Evolutionary conservation across 2,888 invertebrate genomes (phyloP), one percentile per base, ranked within the genome.

Genomic region (Byasa hedistus): DNA sequence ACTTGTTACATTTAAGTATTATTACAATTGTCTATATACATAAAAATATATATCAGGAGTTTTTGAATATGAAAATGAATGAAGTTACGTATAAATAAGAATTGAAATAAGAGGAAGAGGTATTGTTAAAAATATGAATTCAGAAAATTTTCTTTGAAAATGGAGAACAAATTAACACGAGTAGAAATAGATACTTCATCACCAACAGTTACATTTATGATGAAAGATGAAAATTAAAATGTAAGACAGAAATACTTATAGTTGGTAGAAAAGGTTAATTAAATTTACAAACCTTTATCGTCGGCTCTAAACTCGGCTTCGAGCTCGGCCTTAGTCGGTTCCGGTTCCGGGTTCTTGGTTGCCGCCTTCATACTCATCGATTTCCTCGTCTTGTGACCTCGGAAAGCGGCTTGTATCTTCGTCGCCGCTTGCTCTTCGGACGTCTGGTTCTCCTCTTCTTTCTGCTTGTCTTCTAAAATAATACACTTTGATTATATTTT

Each of bases 321-420:
- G 72, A 95, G 91, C 83, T 95, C 94, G 71, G 95, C 95, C 88
- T 92, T 93, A 75, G 94, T 93, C 17, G 86, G 84, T 76, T 93
- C 92, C 0, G 71, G 72, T 48, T 79, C 78, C 68, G 76, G 72
- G 21, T 72, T 74, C 70, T 77, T 85, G 78, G 76, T 84, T 68
- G 77, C 84, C 71, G 95, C 94, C 93, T 95, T 95, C 95, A 95
- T 95, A 86, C 93, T 95, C 94, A 95, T 95, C 70, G 93, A 94
- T 86, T 95, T 94, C 80, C 96, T 94, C 73, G 95, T 94, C 92
- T 95, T 93, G 84, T 97, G 96, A 65, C 96, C 96, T 77, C 97
- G 93, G 87, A 96, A 97, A 75, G 94, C 96, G 78, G 97, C 97
- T 85, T 98, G 97, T 89, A 97, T 97, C 92, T 96, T 97, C 61